Evolutionary conservation across 2,888 invertebrate species (phyloP), one percentile per base, ranked within the genome.

Genomic region (Prosopocoilus inquinatus): DNA sequence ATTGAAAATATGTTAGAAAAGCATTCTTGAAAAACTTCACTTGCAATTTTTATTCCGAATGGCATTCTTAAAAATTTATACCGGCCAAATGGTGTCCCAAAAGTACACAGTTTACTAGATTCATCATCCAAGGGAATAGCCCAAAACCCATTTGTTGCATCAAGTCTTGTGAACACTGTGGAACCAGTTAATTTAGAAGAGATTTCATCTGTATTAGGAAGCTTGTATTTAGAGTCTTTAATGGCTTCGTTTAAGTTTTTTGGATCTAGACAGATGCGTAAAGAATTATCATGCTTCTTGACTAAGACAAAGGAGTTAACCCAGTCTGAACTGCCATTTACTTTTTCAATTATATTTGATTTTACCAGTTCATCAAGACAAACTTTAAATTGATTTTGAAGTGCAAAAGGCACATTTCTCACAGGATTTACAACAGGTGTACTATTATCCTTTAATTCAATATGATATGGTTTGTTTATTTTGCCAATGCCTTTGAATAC

Each of bases 1-100:
- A 56, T 41, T 41, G 13, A 38, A 36, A 38, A 36, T 28, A 41
- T 52, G 20, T 28, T 28, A 7, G 20, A 28, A 7, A 58, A 58
- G 13, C 20, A 39, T 56, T 53, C 44, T 45, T 56, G 50, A 39
- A 61, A 61, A 2, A 61, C 50, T 46, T 61, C 56, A 12, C 43
- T 45, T 1, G 58, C 61, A 32, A 35, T 50, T 36, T 51, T 59
- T 13, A 61, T 43, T n/a, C 70, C 70, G 56, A 69, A 72, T 57
- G 70, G 62, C 9, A 71, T 35, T 28, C 56, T 53, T 32, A 51
- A 47, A 51, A 61, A 61, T 16, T 45, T 47, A 45, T 53, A 58
- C 2, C 51, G 45, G 9, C 58, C 60, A 48, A 50, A 61, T 9
- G 58, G 54, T 33, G 65, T 65, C 3, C 51, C 44, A 43, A 67